Evolutionary conservation across 2,113 vertebrate species (phyloP).

Genomic region (Polyodon spathula): DNA sequence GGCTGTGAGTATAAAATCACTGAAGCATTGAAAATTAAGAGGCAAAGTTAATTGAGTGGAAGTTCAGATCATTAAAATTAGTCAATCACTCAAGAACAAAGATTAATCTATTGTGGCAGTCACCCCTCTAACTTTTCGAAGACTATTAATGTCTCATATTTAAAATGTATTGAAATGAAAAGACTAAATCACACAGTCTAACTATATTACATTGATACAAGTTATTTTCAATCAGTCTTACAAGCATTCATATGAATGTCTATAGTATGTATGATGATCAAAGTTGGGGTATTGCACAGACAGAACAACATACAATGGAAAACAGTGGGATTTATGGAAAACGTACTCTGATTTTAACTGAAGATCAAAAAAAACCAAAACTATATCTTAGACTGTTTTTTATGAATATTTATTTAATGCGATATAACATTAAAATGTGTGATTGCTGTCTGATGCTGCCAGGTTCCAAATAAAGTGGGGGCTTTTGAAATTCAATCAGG

Average conservation of each 20-base stretch:
- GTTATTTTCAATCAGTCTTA: neutral
- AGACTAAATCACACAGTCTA: neutral
- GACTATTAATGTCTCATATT: conserved; percentile 5
- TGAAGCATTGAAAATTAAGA: conserved; percentile 30
- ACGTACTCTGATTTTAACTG: too few species aligned
- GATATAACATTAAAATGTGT: too few species aligned
- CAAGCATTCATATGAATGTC: neutral
- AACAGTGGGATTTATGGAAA: too few species aligned
- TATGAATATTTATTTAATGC: too few species aligned
- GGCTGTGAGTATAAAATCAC: conserved; percentile 74
- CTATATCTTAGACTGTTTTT: too few species aligned
- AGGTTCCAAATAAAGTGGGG: too few species aligned
- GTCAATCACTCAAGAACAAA: neutral
- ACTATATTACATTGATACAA: neutral
- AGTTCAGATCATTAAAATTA: neutral
- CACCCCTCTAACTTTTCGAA: neutral
- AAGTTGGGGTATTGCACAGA: too few species aligned
- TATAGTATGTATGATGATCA: too few species aligned
- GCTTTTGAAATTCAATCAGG: too few species aligned
- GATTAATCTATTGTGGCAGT: neutral
- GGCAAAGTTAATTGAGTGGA: conserved; percentile 16
- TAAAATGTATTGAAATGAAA: conserved; percentile 5
- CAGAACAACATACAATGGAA: too few species aligned
- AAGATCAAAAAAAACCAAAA: too few species aligned
- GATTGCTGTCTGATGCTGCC: too few species aligned